These are phyloP conservation scores for Spisula solida DNA, from an alignment of 2,888 invertebrate species.

Conservation along the genomic window DNA sequence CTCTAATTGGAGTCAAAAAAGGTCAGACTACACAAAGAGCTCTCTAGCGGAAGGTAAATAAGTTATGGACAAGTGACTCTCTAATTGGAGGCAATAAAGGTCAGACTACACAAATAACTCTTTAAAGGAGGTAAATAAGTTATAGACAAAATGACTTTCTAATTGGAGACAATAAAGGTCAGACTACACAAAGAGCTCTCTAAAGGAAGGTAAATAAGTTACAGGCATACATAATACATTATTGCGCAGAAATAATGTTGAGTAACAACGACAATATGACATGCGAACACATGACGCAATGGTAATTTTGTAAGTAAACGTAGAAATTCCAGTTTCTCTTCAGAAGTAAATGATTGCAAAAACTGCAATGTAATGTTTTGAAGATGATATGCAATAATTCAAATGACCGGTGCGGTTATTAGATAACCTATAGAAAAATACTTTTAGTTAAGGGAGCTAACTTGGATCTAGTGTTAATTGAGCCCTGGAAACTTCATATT, in stretches of 20 bases:
- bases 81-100: neutral
- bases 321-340: slow-evolving; percentile 1
- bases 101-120: neutral
- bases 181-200: neutral
- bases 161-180: neutral
- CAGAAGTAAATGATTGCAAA: neutral
- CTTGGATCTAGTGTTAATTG: no score
- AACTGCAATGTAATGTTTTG: no score
- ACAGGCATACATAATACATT: neutral
- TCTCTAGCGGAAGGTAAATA: neutral
- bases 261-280: neutral
- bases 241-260: neutral
- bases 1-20: slow-evolving; percentile 7
- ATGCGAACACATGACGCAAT: neutral
- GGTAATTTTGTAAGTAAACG: neutral
- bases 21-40: neutral
- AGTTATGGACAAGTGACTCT: neutral
- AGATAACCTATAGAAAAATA: no score
- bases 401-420: neutral
- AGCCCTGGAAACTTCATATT: no score
- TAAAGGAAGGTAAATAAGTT: slow-evolving; percentile 18
- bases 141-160: neutral
- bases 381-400: neutral
- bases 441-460: no score
- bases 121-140: slow-evolving; percentile 3